A percentile compares a stretch with the other conserved stretches of the same genome.
These are phyloP conservation scores for Zhengitettix transpicula DNA, from an alignment of 2,888 invertebrate species.

Conservation along the genomic window DNA sequence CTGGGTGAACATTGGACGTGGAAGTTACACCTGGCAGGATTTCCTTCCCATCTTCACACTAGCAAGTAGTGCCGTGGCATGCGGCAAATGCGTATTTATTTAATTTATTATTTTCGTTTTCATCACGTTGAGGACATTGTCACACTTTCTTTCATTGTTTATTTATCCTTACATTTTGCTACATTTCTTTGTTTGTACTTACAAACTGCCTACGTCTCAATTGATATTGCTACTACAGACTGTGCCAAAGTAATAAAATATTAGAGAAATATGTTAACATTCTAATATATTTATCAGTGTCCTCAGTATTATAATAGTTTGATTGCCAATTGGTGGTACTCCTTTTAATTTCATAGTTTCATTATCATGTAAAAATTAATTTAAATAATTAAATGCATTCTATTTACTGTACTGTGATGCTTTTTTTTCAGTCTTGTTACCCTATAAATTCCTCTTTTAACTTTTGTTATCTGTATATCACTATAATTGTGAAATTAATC, in stretches of 20 bases:
- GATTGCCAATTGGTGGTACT: conserved; percentile 8
- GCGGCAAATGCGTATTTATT: neutral
- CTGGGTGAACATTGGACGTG: conserved; percentile 3
- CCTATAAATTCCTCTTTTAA: too few species aligned
- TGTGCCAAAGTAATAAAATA: conserved; percentile 13
- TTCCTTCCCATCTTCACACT: too few species aligned
- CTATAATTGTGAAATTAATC: too few species aligned
- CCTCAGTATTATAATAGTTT: conserved; percentile 12
- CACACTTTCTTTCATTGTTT: neutral
- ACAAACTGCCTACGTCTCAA: neutral
- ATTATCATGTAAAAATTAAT: conserved; percentile 15
- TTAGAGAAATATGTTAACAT: neutral
- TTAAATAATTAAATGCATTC: neutral
- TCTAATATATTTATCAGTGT: conserved; percentile 9
- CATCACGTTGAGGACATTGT: neutral
- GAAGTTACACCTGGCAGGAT: too few species aligned
- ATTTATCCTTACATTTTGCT: neutral
- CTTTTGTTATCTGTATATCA: too few species aligned
- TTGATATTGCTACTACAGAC: conserved; percentile 8
- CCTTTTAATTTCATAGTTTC: conserved; percentile 11
- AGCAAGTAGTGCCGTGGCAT: neutral
- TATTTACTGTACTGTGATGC: too few species aligned
- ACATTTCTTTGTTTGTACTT: conserved; percentile 2
- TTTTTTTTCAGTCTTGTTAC: too few species aligned
- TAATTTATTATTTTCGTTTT: conserved; percentile 2